phyloP scores from a whole-genome alignment of 1,140 invertebrate genomes.

The Nephotettix cincticeps region DNA sequence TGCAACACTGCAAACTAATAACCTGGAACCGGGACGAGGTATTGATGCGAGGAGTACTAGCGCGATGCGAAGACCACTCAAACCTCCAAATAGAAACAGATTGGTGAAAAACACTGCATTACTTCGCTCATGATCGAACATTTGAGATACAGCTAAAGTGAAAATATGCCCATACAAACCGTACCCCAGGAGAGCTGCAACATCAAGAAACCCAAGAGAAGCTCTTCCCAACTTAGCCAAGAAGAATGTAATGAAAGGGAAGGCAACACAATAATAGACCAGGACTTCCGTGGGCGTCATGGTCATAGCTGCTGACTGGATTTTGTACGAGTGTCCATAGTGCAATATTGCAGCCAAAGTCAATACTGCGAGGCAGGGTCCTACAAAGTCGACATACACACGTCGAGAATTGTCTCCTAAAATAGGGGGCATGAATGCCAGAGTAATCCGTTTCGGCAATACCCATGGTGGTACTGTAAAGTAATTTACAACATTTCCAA shows the following conservation, averaged over 20 bases:
- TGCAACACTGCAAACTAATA: slow-evolving; percentile 50
- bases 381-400: slow-evolving; percentile 50
- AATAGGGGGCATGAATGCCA: slow-evolving; percentile 49
- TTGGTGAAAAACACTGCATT: slow-evolving; percentile 49
- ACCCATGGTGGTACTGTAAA: slow-evolving; percentile 42
- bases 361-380: slow-evolving; percentile 47
- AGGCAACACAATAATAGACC: slow-evolving; percentile 42
- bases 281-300: slow-evolving; percentile 44
- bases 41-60: slow-evolving; percentile 50
- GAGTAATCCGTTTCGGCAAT: slow-evolving; percentile 45
- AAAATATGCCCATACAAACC: slow-evolving; percentile 52
- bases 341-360: slow-evolving; percentile 44
- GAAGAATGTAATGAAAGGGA: slow-evolving; percentile 45
- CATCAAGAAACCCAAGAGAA: slow-evolving; percentile 45
- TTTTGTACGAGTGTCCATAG: slow-evolving; percentile 47
- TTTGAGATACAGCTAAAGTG: slow-evolving; percentile 46
- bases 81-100: slow-evolving; percentile 49
- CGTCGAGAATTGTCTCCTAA: slow-evolving; percentile 41
- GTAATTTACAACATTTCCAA: slow-evolving; percentile 28
- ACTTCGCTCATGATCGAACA: slow-evolving; percentile 47
- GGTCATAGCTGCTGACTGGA: slow-evolving; percentile 32
- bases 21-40: slow-evolving; percentile 46
- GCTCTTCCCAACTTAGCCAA: slow-evolving; percentile 45
- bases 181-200: slow-evolving; percentile 50
- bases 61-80: slow-evolving; percentile 49